Conservation (phyloP, 2,797 vertebrate species). For the Percopsis omiscomaycus region DNA sequence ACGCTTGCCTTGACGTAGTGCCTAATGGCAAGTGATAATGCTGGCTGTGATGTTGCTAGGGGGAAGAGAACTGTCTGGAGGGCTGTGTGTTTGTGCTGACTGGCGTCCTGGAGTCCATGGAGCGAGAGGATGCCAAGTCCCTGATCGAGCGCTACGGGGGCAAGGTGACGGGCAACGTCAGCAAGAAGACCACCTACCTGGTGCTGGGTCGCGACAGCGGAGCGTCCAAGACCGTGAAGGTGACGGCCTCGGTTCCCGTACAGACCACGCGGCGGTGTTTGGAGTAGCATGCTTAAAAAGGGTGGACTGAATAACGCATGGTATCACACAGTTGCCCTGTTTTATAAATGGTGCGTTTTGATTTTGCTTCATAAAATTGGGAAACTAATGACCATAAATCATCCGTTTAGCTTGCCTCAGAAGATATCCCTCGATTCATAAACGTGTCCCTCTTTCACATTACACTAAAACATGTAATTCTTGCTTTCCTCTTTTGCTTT, state of each 20-base stretch:
- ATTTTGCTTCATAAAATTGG: too few species aligned
- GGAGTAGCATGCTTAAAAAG: too few species aligned
- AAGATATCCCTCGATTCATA: too few species aligned
- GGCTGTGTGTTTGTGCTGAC: constrained; percentile 94
- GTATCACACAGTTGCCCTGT: too few species aligned
- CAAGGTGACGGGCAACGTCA: constrained; percentile 94
- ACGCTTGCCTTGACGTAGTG: too few species aligned
- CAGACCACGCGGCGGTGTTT: not conserved
- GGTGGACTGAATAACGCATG: too few species aligned
- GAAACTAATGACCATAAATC: too few species aligned
- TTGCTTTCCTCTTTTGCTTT: not conserved
- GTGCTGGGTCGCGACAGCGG: constrained; percentile 92
- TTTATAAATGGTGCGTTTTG: too few species aligned
- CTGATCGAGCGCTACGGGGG: constrained; percentile 94
- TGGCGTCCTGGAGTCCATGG: constrained; percentile 93
- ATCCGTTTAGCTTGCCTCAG: too few species aligned
- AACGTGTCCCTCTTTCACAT: not conserved
- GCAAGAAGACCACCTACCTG: constrained; percentile 93
- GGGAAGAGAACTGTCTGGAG: constrained; percentile 95
- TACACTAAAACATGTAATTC: not conserved
- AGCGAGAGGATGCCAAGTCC: constrained; percentile 90
- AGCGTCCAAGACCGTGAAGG: constrained; percentile 91
- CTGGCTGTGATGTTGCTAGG: constrained; percentile 73
- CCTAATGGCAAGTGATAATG: not conserved
- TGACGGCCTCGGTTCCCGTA: constrained; percentile 40